phyloP scores from a whole-genome alignment of 2,888 invertebrate genomes.

The Neoascia interrupta region DNA sequence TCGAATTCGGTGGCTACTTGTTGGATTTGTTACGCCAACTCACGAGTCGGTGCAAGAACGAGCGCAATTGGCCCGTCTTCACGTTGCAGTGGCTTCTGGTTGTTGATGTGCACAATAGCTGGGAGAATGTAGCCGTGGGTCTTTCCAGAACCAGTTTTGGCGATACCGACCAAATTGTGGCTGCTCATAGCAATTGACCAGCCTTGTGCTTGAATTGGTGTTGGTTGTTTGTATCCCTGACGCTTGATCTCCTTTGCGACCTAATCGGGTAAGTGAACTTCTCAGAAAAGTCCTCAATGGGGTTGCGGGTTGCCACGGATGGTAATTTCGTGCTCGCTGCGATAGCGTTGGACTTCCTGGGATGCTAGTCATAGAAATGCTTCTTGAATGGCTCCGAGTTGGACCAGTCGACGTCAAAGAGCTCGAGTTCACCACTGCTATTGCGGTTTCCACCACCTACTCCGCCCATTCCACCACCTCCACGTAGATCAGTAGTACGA shows the following conservation, averaged over 20 bases:
- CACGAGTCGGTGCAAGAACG: slow-evolving; percentile 89
- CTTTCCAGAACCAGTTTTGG: slow-evolving; percentile 91
- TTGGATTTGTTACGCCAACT: slow-evolving; percentile 90
- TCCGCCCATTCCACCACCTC: slow-evolving; percentile 96
- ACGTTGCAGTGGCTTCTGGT: slow-evolving; percentile 87
- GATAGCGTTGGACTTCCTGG: slow-evolving; percentile 87
- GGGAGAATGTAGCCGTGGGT: slow-evolving; percentile 90
- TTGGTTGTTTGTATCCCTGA: slow-evolving; percentile 88
- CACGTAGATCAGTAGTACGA: slow-evolving; percentile 42
- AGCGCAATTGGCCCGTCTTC: slow-evolving; percentile 92
- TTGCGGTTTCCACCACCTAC: slow-evolving; percentile 93
- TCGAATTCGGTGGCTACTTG: slow-evolving; percentile 92
- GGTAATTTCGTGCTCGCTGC: slow-evolving; percentile 86
- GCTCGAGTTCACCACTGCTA: slow-evolving; percentile 88
- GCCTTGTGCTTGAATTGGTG: slow-evolving; percentile 92
- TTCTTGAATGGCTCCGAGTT: slow-evolving; percentile 88
- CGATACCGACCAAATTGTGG: slow-evolving; percentile 91
- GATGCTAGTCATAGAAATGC: slow-evolving; percentile 89
- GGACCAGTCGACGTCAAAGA: slow-evolving; percentile 85
- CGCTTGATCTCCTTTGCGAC: slow-evolving; percentile 83
- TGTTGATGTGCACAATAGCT: slow-evolving; percentile 92
- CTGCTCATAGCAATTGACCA: slow-evolving; percentile 94
- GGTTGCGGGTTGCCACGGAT: slow-evolving; percentile 87
- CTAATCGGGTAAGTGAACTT: slow-evolving; percentile 89
- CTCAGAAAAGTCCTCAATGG: slow-evolving; percentile 89